phyloP scores from a whole-genome alignment of 2,113 vertebrate species.

The Scopus umbretta region DNA sequence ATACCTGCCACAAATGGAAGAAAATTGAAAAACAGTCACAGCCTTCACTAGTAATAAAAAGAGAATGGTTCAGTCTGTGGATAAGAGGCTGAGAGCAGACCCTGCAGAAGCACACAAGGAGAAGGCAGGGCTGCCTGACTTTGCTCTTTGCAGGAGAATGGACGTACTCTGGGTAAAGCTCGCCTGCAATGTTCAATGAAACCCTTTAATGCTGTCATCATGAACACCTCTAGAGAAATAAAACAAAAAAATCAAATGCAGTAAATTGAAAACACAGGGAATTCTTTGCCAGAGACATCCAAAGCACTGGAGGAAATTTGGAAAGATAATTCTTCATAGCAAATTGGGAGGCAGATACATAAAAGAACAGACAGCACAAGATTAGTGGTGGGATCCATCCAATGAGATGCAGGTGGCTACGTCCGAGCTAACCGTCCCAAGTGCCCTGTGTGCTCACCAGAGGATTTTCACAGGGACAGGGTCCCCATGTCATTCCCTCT shows the following conservation, averaged over 20 bases:
- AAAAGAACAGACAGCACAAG: not conserved
- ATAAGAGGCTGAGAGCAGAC: not conserved
- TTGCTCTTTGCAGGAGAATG: not conserved
- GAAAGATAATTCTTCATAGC: not conserved
- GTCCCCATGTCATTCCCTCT: not conserved
- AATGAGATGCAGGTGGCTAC: not conserved
- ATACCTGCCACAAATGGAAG: conserved; percentile 32
- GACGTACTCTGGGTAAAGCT: not conserved
- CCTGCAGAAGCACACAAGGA: not conserved
- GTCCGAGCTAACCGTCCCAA: not conserved
- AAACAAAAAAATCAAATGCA: not conserved
- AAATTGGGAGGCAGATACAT: not conserved
- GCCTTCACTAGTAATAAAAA: conserved; percentile 39
- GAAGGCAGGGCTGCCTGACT: not conserved
- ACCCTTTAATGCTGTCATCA: not conserved
- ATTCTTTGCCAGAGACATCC: not conserved
- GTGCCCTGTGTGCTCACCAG: not conserved
- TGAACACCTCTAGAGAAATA: not conserved
- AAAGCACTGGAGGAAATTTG: not conserved
- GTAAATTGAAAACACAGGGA: not conserved
- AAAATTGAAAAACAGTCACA: conserved; percentile 58
- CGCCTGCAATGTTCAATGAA: not conserved
- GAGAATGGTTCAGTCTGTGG: not conserved
- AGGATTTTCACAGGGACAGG: not conserved
- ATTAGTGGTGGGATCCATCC: not conserved